Base-by-base conservation (phyloP, 2,888 invertebrate species). In the Trissolcus japonicus region DNA sequence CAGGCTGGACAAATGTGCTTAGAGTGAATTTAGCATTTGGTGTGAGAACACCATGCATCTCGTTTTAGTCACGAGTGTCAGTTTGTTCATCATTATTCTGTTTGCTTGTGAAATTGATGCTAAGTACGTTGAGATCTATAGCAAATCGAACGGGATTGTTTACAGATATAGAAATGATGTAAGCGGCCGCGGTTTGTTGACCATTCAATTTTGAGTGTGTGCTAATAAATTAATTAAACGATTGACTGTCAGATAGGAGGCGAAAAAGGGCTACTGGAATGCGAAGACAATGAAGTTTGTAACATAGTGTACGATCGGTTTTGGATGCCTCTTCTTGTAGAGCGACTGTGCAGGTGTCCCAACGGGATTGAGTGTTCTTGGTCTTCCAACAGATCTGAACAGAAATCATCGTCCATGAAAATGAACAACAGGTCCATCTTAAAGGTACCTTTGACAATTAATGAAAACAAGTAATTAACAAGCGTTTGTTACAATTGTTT, bases 261-360 rank as follows among this genome's bases (percentile, higher is more conserved):
- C 82, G 93, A 93, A 86, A 90, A 92, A 78, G 91, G 92, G 72
- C 88, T 94, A 81, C 90, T 91, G 1, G 82, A 86, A 40, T 94
- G 93, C 83, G 81, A 76, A 6, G 81, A 78, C 16, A 81, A 87
- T 59, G 88, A 90, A 11, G 90, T 91, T 43, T 93, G 93, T 85
- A 90, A 91, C 59, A 90, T 91, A 74, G 86, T 92, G 79, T 86
- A 92, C 81, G 86, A 85, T 82, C 89, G 92, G 54, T 91, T 91
- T 87, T 93, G 93, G 93, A 89, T 91, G 62, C 89, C 91, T 51
- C 87, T 90, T 25, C 90, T 92, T 74, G 91, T 92, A 0, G 90
- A 93, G 86, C 90, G 93, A 13, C 88, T 93, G 61, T 94, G 93
- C 79, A 91, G 92, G 60, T 94, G 94, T 87, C 88, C 90, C 43